phyloP scores from a whole-genome alignment of 2,888 invertebrate species.

The Diarsia dahlii region DNA sequence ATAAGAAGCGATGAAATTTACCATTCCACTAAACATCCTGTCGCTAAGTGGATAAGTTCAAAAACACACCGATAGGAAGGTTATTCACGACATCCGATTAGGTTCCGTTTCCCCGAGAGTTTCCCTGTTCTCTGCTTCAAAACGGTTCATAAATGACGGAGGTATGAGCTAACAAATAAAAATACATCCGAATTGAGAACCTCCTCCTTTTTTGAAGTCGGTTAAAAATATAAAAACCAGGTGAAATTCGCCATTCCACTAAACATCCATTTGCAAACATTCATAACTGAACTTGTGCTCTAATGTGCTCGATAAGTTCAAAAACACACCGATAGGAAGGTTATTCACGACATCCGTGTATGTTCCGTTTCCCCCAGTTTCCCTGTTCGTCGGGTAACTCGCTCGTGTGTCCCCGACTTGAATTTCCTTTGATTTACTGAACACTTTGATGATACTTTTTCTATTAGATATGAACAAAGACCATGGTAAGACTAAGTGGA shows the following conservation, averaged over 20 bases:
- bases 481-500: not conserved
- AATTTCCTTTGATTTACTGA: slow-evolving; percentile 66
- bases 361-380: slow-evolving; percentile 57
- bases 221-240: too few relatives aligned
- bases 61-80: too few relatives aligned
- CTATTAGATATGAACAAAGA: slow-evolving; percentile 41
- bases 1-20: too few relatives aligned
- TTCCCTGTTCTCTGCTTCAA: too few relatives aligned
- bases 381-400: slow-evolving; percentile 25
- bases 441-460: slow-evolving; percentile 58
- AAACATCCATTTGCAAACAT: slow-evolving; percentile 20
- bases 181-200: too few relatives aligned
- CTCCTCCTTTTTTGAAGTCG: too few relatives aligned
- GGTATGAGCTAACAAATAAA: too few relatives aligned
- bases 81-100: too few relatives aligned
- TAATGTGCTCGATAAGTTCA: slow-evolving; percentile 45
- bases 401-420: slow-evolving; percentile 51
- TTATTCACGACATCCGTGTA: slow-evolving; percentile 55
- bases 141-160: too few relatives aligned
- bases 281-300: slow-evolving; percentile 32
- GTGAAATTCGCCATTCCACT: not conserved
- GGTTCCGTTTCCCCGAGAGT: too few relatives aligned
- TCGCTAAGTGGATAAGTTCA: too few relatives aligned
- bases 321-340: slow-evolving; percentile 24
- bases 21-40: too few relatives aligned